A percentile compares a stretch with the other conserved stretches of the same genome.
These are phyloP conservation scores for Silvanus unidentatus DNA, from an alignment of 2,888 invertebrate genomes.

Conservation along the genomic window DNA sequence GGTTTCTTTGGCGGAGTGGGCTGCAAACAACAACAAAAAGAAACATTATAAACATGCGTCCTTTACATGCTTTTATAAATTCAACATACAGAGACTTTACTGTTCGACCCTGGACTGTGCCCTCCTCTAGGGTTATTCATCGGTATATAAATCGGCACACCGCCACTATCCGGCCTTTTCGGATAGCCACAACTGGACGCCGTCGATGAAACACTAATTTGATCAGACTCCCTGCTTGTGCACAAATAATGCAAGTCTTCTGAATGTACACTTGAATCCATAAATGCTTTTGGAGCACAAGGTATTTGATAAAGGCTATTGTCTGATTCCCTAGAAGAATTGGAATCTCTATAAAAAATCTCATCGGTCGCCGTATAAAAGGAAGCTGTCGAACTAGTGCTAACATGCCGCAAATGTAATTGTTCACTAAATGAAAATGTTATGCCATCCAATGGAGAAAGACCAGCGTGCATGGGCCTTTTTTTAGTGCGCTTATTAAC, in stretches of 20 bases:
- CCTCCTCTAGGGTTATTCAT: constrained; percentile 52
- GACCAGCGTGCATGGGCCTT: constrained; percentile 20
- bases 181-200: constrained; percentile 55
- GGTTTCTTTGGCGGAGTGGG: constrained; percentile 86
- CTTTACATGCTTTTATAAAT: neutral
- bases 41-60: neutral
- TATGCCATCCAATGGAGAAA: constrained; percentile 40
- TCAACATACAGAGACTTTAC: constrained; percentile 57
- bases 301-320: constrained; percentile 54
- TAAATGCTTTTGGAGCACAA: constrained; percentile 51
- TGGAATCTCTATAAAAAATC: constrained; percentile 19
- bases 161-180: constrained; percentile 48
- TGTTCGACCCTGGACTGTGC: constrained; percentile 53
- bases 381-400: constrained; percentile 34
- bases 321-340: constrained; percentile 52
- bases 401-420: constrained; percentile 30
- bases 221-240: constrained; percentile 53
- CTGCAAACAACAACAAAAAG: constrained; percentile 46
- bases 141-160: constrained; percentile 52
- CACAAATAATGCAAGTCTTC: constrained; percentile 51
- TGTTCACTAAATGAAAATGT: constrained; percentile 42
- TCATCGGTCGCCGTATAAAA: constrained; percentile 37
- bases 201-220: constrained; percentile 56
- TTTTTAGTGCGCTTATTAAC: constrained; percentile 33
- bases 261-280: constrained; percentile 53